These are phyloP conservation scores for Anthrax anthrax DNA, from an alignment of 2,888 invertebrate genomes.

Conservation along the genomic window DNA sequence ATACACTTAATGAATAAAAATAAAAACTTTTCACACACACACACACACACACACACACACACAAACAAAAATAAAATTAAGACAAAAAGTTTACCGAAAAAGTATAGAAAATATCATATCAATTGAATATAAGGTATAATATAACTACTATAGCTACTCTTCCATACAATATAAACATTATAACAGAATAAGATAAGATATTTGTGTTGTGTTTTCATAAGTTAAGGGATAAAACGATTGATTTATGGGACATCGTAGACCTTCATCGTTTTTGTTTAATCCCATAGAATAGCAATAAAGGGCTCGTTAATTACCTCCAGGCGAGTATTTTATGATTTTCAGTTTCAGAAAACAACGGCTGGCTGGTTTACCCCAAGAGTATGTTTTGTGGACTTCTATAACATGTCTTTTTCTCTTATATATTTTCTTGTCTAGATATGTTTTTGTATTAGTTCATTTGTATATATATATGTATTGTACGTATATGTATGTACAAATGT, in stretches of 20 bases:
- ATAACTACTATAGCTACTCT: too few relatives aligned
- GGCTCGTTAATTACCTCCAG: conserved; percentile 24
- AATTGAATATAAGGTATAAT: too few relatives aligned
- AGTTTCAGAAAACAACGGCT: conserved; percentile 2
- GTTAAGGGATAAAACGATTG: conserved; percentile 12
- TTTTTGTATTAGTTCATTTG: background rate
- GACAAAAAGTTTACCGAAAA: too few relatives aligned
- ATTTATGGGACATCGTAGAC: conserved; percentile 11
- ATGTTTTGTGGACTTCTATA: background rate
- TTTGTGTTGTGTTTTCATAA: conserved; percentile 4
- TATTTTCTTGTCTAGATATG: conserved; percentile 13
- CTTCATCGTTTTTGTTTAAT: conserved; percentile 11
- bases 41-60: too few relatives aligned
- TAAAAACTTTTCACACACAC: too few relatives aligned
- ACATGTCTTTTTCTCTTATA: conserved; percentile 2
- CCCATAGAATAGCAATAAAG: conserved; percentile 19
- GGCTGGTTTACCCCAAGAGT: background rate
- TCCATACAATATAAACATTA: too few relatives aligned
- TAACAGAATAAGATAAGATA: too few relatives aligned
- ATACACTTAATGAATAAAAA: too few relatives aligned
- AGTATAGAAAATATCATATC: too few relatives aligned
- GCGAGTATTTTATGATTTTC: conserved; percentile 14
- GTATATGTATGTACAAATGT: too few relatives aligned
- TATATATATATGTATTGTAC: too few relatives aligned
- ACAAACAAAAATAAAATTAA: too few relatives aligned